A percentile compares a stretch with the other conserved stretches of the same genome.
These are phyloP conservation scores for Microtus pennsylvanicus DNA, from an alignment of 2,113 vertebrate species.

Conservation along the genomic window DNA sequence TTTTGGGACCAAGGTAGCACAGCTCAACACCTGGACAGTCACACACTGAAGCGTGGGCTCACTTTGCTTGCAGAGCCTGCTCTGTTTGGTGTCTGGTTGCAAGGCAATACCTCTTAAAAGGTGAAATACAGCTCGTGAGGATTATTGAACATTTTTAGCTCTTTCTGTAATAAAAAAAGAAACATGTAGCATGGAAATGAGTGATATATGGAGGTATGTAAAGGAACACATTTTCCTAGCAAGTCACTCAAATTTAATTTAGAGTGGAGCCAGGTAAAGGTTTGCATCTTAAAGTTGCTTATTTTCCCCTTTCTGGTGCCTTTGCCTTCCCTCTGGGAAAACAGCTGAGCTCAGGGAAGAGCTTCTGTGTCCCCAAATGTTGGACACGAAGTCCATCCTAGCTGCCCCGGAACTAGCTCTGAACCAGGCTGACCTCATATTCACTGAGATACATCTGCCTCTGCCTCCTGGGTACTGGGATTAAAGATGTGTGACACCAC, in stretches of 20 bases:
- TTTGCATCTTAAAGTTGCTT: conserved; percentile 40
- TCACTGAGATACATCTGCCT: too few species aligned
- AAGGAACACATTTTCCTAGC: conserved; percentile 73
- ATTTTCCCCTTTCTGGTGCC: conserved; percentile 17
- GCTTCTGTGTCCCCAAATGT: accelerated
- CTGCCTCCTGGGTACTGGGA: too few species aligned
- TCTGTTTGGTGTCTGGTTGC: neutral
- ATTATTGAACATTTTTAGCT: conserved; percentile 61
- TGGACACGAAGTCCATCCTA: accelerated
- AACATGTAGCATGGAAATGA: conserved; percentile 51
- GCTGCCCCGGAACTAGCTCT: too few species aligned
- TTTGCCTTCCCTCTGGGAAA: neutral
- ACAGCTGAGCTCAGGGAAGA: neutral
- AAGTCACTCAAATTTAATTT: conserved; percentile 78
- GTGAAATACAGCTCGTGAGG: conserved; percentile 70
- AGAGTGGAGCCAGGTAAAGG: conserved; percentile 55
- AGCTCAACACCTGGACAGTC: neutral
- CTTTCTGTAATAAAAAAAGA: conserved; percentile 71
- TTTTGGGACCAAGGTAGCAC: accelerated
- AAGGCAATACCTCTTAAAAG: conserved; percentile 65
- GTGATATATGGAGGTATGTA: conserved; percentile 71
- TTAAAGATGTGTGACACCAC: too few species aligned
- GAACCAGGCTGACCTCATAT: too few species aligned
- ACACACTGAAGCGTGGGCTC: accelerated
- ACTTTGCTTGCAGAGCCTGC: conserved; percentile 2